phyloP scores from a whole-genome alignment of 2,113 vertebrate species.

The Corythaixoides concolor region DNA sequence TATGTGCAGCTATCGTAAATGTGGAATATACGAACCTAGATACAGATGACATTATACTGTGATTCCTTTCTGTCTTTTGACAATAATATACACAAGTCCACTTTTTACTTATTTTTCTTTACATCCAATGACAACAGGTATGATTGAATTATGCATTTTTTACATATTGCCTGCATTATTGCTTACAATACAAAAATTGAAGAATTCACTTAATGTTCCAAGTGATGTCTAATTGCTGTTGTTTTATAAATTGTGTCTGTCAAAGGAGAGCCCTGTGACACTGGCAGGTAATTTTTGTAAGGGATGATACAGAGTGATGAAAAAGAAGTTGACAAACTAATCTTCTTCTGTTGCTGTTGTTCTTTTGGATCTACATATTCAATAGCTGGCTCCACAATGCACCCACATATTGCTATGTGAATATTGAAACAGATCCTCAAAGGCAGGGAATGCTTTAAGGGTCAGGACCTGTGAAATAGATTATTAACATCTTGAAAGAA shows the following conservation, averaged over 20 bases:
- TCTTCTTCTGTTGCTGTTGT: neutral
- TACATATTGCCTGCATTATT: neutral
- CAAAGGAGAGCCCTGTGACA: neutral
- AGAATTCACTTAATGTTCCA: neutral
- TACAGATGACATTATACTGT: neutral
- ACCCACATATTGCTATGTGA: accelerated
- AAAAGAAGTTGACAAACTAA: neutral
- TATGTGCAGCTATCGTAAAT: neutral
- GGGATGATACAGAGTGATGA: neutral
- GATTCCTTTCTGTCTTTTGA: neutral
- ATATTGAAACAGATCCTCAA: neutral
- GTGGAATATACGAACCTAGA: neutral
- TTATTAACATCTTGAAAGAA: neutral
- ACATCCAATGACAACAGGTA: neutral
- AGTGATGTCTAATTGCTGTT: neutral
- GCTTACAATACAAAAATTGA: neutral
- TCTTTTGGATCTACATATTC: conserved; percentile 1
- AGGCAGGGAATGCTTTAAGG: neutral
- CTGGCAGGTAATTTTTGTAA: neutral
- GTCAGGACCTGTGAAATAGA: neutral
- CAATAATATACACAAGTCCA: neutral
- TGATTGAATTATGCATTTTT: neutral
- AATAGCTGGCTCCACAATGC: neutral
- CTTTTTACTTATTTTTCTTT: neutral
- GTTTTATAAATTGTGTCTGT: neutral